Conservation (phyloP, 2,888 invertebrate species). For the Colostygia pectinataria region DNA sequence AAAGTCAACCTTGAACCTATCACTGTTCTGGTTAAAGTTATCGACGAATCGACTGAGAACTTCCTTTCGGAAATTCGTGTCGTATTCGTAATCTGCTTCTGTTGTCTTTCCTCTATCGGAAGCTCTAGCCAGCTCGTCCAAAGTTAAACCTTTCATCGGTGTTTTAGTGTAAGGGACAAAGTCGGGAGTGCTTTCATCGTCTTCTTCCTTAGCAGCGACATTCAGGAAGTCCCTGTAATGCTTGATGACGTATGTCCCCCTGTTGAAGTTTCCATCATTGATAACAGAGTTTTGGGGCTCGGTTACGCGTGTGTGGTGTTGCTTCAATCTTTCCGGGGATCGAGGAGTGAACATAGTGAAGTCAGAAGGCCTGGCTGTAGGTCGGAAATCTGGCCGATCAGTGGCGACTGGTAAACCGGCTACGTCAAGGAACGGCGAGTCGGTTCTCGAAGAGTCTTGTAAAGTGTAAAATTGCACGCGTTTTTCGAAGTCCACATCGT, state of each 20-base stretch:
- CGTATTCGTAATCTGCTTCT: constrained; percentile 58
- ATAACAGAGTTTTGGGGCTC: constrained; percentile 33
- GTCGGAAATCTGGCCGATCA: constrained; percentile 12
- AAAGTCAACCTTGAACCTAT: constrained; percentile 62
- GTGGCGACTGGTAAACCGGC: constrained; percentile 13
- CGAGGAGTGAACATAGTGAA: constrained; percentile 8
- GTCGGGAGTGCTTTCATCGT: constrained; percentile 45
- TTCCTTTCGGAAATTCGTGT: constrained; percentile 58
- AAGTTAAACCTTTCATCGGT: constrained; percentile 31
- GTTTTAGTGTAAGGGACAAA: constrained; percentile 34
- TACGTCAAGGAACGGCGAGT: neutral
- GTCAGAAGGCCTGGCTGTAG: constrained; percentile 12
- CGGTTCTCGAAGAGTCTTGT: constrained; percentile 30
- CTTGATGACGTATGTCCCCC: constrained; percentile 62
- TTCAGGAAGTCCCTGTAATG: constrained; percentile 64
- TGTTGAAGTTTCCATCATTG: constrained; percentile 50
- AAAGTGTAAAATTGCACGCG: constrained; percentile 51
- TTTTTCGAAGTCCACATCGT: constrained; percentile 49
- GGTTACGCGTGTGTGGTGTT: constrained; percentile 36
- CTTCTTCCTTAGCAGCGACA: constrained; percentile 54
- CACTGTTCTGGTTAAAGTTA: constrained; percentile 68
- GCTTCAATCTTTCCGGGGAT: constrained; percentile 26
- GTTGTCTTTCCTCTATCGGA: constrained; percentile 24
- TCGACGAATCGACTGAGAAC: constrained; percentile 63
- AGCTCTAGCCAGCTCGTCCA: constrained; percentile 34